Conservation (phyloP, 2,113 vertebrate species). For the Chunga burmeisteri region DNA sequence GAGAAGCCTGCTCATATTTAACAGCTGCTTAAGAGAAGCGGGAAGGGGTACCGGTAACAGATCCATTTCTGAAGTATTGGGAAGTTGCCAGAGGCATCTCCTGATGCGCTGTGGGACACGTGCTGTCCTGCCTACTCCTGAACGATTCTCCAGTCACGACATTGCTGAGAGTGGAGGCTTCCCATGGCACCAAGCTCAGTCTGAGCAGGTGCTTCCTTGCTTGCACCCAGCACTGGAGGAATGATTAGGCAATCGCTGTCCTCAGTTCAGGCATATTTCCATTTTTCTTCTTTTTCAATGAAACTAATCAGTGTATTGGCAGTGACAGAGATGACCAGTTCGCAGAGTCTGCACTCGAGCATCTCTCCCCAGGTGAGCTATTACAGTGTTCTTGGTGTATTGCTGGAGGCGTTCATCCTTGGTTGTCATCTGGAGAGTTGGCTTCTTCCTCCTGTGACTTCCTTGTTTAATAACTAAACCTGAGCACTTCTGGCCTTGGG, state of each 20-base stretch:
- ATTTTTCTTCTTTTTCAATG: neutral
- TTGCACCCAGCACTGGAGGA: neutral
- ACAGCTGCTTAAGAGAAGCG: neutral
- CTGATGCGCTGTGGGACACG: neutral
- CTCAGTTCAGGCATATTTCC: neutral
- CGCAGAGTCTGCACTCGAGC: accelerated
- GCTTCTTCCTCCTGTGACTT: neutral
- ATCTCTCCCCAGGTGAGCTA: neutral
- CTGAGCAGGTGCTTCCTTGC: neutral
- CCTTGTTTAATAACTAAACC: neutral
- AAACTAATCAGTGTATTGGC: neutral
- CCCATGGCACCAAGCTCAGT: neutral
- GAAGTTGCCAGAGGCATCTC: neutral
- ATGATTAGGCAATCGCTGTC: neutral
- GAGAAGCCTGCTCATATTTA: neutral
- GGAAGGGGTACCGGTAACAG: neutral
- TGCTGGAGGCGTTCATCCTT: neutral
- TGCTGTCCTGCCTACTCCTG: neutral
- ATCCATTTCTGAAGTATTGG: neutral
- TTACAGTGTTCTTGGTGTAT: neutral
- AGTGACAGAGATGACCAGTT: neutral
- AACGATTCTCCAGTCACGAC: accelerated
- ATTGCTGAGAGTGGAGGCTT: neutral
- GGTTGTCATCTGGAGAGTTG: neutral
- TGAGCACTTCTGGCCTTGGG: neutral